Conservation (phyloP, 2,113 vertebrate genomes). For the Scomber colias region DNA sequence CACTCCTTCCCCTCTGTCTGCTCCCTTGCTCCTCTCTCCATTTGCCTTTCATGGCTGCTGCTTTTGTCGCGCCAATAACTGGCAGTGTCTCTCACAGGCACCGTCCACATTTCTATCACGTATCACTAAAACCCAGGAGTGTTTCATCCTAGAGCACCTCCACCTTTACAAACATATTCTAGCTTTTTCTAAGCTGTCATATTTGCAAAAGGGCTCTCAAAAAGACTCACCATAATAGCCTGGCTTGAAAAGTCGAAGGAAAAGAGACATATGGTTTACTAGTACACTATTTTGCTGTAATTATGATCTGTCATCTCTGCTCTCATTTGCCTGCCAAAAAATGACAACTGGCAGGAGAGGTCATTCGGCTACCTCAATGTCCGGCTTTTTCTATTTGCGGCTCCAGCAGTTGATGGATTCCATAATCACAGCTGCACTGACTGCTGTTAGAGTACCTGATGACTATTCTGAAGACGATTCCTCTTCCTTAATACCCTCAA, state of each 20-base stretch:
- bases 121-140: conserved; percentile 25
- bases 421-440: conserved; percentile 46
- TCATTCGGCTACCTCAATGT: conserved; percentile 50
- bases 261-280: conserved; percentile 3
- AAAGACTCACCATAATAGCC: conserved; percentile 2
- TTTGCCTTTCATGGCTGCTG: conserved; percentile 49
- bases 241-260: conserved; percentile 25
- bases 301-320: conserved; percentile 18
- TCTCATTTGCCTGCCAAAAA: conserved; percentile 43
- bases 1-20: neutral
- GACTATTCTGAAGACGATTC: conserved; percentile 37
- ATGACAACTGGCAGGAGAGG: conserved; percentile 31
- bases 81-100: conserved; percentile 34
- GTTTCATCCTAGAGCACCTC: conserved; percentile 20
- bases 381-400: conserved; percentile 44
- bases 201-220: neutral
- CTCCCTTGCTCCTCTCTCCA: conserved; percentile 16
- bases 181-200: conserved; percentile 11
- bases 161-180: conserved; percentile 18
- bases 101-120: conserved; percentile 33
- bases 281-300: conserved; percentile 38
- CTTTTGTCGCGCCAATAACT: conserved; percentile 35
- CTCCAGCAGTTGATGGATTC: conserved; percentile 52
- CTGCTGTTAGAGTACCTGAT: conserved; percentile 42
- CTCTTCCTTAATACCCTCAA: conserved; percentile 52